Evolutionary conservation across 2,113 vertebrate genomes (phyloP).

Genomic region (Anseranas semipalmata): DNA sequence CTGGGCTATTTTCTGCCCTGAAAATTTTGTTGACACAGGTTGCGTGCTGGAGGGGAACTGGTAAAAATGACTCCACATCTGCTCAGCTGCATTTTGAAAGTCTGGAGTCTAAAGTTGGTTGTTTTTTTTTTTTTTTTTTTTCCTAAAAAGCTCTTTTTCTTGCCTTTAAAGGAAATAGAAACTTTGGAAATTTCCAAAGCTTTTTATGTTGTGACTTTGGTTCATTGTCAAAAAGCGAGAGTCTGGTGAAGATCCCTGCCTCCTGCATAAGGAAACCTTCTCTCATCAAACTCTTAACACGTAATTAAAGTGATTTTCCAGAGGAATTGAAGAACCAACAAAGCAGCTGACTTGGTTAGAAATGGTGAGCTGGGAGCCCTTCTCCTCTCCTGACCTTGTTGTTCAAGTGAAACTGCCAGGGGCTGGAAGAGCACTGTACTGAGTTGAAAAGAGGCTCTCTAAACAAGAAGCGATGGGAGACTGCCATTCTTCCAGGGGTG

Average conservation of each 20-base stretch:
- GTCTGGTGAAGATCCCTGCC: background rate
- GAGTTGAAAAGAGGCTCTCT: background rate
- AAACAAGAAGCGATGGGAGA: background rate
- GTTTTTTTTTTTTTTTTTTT: background rate
- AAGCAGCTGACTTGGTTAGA: background rate
- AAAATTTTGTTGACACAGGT: background rate
- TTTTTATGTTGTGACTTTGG: background rate
- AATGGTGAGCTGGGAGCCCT: background rate
- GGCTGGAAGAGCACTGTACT: background rate
- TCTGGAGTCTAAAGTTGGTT: background rate
- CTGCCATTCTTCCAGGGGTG: background rate
- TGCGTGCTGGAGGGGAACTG: background rate
- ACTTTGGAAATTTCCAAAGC: background rate
- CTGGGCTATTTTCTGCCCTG: background rate
- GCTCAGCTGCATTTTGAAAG: background rate
- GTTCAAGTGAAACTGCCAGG: background rate
- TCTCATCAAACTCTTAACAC: background rate
- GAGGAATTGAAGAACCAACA: background rate
- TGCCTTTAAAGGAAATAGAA: background rate
- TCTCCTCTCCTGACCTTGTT: background rate
- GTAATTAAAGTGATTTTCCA: background rate
- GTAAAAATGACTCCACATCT: background rate
- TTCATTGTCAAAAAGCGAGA: background rate
- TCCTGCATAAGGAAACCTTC: background rate
- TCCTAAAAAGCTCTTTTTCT: background rate